Evolutionary conservation across 1,140 invertebrate genomes (phyloP).

Genomic region (Parapsyche elsis): DNA sequence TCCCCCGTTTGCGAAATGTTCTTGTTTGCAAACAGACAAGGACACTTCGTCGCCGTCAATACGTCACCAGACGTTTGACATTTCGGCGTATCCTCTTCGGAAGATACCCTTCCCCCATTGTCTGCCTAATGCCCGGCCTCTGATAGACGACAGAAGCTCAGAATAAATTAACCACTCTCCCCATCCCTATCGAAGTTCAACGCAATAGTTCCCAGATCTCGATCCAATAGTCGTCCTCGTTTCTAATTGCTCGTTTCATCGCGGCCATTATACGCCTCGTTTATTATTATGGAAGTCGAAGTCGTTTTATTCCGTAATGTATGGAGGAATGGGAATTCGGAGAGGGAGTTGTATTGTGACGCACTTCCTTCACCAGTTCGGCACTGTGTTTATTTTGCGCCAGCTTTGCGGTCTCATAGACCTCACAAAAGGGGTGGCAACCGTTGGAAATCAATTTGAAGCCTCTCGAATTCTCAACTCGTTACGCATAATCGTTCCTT

Average conservation of each 20-base stretch:
- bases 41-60: slow-evolving; percentile 11
- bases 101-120: not conserved
- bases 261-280: slow-evolving; percentile 17
- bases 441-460: slow-evolving; percentile 6
- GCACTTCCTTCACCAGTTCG: not conserved
- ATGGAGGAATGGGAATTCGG: not conserved
- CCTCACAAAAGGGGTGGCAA: not conserved
- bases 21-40: not conserved
- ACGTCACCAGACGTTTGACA: slow-evolving; percentile 6
- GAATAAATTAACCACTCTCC: slow-evolving; percentile 4
- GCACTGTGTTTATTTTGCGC: slow-evolving; percentile 11
- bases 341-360: not conserved
- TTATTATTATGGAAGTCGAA: slow-evolving; percentile 14
- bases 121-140: not conserved
- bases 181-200: not conserved
- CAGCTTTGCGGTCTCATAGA: not conserved
- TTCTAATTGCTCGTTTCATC: slow-evolving; percentile 21
- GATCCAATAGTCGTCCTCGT: not conserved
- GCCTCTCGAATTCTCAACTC: slow-evolving; percentile 4
- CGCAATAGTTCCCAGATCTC: not conserved
- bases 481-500: slow-evolving; percentile 16
- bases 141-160: slow-evolving; percentile 1
- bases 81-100: not conserved
- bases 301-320: not conserved
- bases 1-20: not conserved